A percentile compares a stretch with the other conserved stretches of the same genome.
phyloP scores from a whole-genome alignment of 2,797 vertebrate genomes.

The Calcarius lapponicus region DNA sequence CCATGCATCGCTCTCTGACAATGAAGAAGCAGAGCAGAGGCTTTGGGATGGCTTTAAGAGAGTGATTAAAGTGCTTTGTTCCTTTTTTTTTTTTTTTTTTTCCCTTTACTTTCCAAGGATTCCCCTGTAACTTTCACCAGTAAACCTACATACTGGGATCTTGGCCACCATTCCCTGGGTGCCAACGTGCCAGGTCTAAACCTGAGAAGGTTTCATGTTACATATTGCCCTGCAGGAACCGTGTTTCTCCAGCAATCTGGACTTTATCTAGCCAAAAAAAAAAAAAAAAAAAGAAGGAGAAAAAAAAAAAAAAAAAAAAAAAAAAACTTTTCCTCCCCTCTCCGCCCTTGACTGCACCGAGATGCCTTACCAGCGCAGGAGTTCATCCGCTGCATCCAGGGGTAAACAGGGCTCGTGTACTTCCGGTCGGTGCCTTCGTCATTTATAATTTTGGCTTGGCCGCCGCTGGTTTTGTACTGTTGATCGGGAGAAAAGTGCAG shows the following conservation, averaged over 20 bases:
- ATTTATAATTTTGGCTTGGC: conserved; percentile 77
- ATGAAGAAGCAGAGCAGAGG: background rate
- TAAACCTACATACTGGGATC: background rate
- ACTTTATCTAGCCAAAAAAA: background rate
- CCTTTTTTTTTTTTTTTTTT: accelerated
- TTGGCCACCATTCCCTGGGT: background rate
- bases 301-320: background rate
- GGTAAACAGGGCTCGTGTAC: conserved; percentile 83
- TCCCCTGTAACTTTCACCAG: background rate
- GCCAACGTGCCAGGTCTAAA: conserved; percentile 23
- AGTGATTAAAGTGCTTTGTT: background rate
- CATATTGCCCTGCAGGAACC: background rate
- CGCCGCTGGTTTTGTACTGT: conserved; percentile 77
- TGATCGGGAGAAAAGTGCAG: conserved; percentile 79
- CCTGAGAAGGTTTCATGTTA: conserved; percentile 54
- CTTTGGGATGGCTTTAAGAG: background rate
- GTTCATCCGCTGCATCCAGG: conserved; percentile 88
- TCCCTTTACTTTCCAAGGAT: background rate
- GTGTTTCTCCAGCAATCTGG: background rate
- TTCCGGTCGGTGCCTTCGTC: conserved; percentile 83
- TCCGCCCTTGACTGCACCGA: background rate
- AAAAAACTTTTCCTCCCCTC: background rate
- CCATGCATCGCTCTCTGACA: conserved; percentile 16
- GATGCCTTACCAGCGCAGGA: conserved; percentile 80
- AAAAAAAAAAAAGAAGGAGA: too few relatives aligned